Percentiles rank a stretch among this genome's conserved stretches.
Conservation (phyloP, 2,888 invertebrate genomes). For the Iphiclides podalirius region DNA sequence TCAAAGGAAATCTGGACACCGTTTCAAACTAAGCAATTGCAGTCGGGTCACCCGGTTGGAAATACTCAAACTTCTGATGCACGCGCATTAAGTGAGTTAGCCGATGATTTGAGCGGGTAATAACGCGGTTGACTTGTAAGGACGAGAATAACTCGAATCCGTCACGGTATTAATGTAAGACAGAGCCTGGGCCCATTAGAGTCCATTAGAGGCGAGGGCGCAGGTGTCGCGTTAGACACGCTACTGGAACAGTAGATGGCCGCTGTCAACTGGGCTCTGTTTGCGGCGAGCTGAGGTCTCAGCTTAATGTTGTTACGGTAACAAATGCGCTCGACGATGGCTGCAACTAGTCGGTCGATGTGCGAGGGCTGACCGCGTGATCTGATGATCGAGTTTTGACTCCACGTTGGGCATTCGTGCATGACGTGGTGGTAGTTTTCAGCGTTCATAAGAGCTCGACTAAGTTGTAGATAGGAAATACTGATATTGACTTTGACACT, state of each 20-base stretch:
- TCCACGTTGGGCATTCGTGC: too few species aligned
- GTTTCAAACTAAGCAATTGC: too few species aligned
- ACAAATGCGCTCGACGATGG: constrained; percentile 7
- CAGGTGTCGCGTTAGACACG: constrained; percentile 63
- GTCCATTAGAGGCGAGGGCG: constrained; percentile 45
- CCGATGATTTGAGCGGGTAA: constrained; percentile 13
- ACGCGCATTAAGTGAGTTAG: too few species aligned
- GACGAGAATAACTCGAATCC: constrained; percentile 47
- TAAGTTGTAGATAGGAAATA: too few species aligned
- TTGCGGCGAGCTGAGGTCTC: constrained; percentile 20
- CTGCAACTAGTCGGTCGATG: background rate
- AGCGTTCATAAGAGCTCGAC: too few species aligned
- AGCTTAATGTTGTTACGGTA: constrained; percentile 32
- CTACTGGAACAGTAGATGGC: constrained; percentile 52
- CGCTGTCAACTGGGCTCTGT: constrained; percentile 30
- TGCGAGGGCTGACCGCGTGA: too few species aligned
- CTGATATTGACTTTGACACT: background rate
- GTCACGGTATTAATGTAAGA: constrained; percentile 51
- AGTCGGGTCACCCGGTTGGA: too few species aligned
- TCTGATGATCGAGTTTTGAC: too few species aligned
- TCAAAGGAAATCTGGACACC: too few species aligned
- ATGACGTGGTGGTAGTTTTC: too few species aligned
- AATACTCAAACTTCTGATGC: too few species aligned
- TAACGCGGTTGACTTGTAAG: constrained; percentile 29
- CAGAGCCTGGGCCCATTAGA: constrained; percentile 54